phyloP scores from a whole-genome alignment of 2,797 vertebrate genomes.

The Pipistrellus nathusii region DNA sequence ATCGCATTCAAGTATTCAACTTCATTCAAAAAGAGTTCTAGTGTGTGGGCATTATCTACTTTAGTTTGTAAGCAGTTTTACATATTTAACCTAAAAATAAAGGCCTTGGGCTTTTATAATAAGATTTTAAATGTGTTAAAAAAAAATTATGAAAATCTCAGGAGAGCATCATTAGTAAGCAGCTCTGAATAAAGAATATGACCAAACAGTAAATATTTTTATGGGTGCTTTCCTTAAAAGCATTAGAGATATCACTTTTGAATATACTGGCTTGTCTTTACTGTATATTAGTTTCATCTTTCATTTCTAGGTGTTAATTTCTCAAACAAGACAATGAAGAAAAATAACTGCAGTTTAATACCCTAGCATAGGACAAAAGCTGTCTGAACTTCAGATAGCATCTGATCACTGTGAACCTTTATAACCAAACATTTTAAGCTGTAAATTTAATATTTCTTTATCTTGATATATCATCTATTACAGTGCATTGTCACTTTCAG shows the following conservation, averaged over 20 bases:
- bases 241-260: neutral
- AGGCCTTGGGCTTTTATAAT: conserved; percentile 9
- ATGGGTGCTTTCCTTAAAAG: conserved; percentile 24
- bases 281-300: conserved; percentile 25
- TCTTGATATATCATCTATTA: conserved; percentile 21
- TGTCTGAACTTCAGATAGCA: neutral
- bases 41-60: neutral
- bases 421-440: conserved; percentile 59
- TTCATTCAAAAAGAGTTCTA: conserved; percentile 41
- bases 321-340: conserved; percentile 68
- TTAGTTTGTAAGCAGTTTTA: conserved; percentile 26
- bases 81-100: conserved; percentile 63
- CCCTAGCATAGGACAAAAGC: neutral
- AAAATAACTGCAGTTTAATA: conserved; percentile 43
- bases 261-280: neutral
- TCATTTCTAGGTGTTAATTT: conserved; percentile 49
- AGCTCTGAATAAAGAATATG: conserved; percentile 62
- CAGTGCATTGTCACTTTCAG: conserved; percentile 18
- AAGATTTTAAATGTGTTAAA: conserved; percentile 56
- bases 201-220: conserved; percentile 57
- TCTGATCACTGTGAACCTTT: conserved; percentile 1
- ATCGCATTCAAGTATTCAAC: conserved; percentile 76
- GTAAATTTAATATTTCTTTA: conserved; percentile 42
- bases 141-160: conserved; percentile 53
- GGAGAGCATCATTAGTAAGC: conserved; percentile 50